These are phyloP conservation scores for Sebastes hubbsi DNA, from an alignment of 2,797 vertebrate genomes.

Conservation along the genomic window DNA sequence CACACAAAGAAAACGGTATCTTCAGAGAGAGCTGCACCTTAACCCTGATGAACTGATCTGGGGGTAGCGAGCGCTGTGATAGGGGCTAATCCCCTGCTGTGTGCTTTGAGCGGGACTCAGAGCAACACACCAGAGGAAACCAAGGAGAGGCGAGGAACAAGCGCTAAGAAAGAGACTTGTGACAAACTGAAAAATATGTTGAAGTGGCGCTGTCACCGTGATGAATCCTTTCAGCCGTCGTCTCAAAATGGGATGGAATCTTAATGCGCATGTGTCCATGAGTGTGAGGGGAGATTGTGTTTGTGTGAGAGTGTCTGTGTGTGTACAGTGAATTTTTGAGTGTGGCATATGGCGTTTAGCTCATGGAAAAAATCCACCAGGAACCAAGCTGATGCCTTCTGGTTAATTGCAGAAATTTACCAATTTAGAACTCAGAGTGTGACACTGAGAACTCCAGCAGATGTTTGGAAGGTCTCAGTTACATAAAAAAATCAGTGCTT, in stretches of 20 bases:
- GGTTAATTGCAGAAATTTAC: constrained; percentile 76
- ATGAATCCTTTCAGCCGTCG: constrained; percentile 67
- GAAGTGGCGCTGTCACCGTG: constrained; percentile 64
- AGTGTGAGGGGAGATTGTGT: constrained; percentile 34
- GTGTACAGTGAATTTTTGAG: constrained; percentile 39
- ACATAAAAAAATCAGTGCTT: constrained; percentile 21
- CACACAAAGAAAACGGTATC: constrained; percentile 61
- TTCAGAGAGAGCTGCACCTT: constrained; percentile 74
- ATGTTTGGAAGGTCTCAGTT: constrained; percentile 56
- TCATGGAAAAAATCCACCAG: constrained; percentile 62
- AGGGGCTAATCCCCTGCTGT: constrained; percentile 71
- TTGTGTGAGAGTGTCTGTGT: neutral
- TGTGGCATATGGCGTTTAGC: constrained; percentile 73
- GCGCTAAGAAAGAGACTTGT: constrained; percentile 65
- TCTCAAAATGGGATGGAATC: constrained; percentile 59
- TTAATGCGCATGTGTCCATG: constrained; percentile 39
- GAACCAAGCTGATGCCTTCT: constrained; percentile 69
- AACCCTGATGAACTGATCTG: constrained; percentile 77
- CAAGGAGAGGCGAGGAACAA: constrained; percentile 61
- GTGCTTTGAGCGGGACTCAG: constrained; percentile 64
- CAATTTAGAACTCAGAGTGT: constrained; percentile 64
- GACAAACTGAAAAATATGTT: constrained; percentile 71
- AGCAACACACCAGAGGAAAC: constrained; percentile 65
- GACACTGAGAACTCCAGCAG: constrained; percentile 64
- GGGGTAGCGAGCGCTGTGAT: constrained; percentile 70